Evolutionary conservation across 2,888 invertebrate species (phyloP).

Genomic region (Strigamia transsilvanica): DNA sequence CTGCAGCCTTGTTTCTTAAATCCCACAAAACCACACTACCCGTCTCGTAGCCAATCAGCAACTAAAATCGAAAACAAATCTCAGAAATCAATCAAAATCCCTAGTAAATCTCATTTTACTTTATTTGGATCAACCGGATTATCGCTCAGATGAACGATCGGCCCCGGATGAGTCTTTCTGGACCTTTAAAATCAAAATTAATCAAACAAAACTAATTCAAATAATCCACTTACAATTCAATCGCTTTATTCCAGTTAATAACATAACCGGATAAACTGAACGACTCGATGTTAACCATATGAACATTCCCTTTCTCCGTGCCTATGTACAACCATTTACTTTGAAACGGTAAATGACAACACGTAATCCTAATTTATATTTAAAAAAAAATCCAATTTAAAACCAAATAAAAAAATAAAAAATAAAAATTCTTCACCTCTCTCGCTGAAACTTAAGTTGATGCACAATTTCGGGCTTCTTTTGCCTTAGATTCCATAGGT

Average conservation of each 20-base stretch:
- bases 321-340: constrained; percentile 99
- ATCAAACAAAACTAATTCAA: constrained; percentile 9
- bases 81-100: constrained; percentile 46
- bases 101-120: constrained; percentile 69
- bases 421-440: constrained; percentile 70
- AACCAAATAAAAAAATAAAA: neutral
- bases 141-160: constrained; percentile 94
- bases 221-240: constrained; percentile 87
- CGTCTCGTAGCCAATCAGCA: constrained; percentile 94
- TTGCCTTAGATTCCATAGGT: constrained; percentile 97
- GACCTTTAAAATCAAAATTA: constrained; percentile 69
- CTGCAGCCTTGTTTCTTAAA: constrained; percentile 83
- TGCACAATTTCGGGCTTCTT: constrained; percentile 94
- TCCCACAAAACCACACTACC: constrained; percentile 97
- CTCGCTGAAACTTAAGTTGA: constrained; percentile 95
- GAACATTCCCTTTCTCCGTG: constrained; percentile 97
- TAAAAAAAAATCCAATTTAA: neutral
- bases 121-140: constrained; percentile 96
- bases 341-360: constrained; percentile 92
- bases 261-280: constrained; percentile 97
- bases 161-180: constrained; percentile 94
- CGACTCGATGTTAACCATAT: constrained; percentile 94
- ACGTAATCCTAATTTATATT: constrained; percentile 78
- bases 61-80: constrained; percentile 68
- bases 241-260: constrained; percentile 99